Percentiles rank a stretch among this genome's conserved stretches.
These are phyloP conservation scores for Gymnosoma rotundatum DNA, from an alignment of 2,888 invertebrate genomes.

Conservation along the genomic window DNA sequence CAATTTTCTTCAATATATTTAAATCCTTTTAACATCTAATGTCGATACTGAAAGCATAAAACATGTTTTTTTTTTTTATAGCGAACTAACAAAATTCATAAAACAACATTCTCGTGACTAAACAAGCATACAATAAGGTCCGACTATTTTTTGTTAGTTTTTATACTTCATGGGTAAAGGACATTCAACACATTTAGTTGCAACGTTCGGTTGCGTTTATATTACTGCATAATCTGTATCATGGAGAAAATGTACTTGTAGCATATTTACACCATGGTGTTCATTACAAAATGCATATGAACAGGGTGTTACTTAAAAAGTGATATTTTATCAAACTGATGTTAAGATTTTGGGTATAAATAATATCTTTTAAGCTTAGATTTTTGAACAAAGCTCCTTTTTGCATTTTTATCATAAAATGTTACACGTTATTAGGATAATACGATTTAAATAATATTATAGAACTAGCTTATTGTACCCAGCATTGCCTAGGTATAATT, in stretches of 20 bases:
- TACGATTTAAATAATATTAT: too few relatives aligned
- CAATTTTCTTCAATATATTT: slow-evolving; percentile 19
- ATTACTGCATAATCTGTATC: slow-evolving; percentile 20
- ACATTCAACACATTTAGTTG: slow-evolving; percentile 9
- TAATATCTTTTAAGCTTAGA: too few relatives aligned
- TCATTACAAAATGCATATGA: neutral
- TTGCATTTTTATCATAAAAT: too few relatives aligned
- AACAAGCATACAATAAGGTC: neutral
- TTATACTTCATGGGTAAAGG: neutral
- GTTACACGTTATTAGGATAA: too few relatives aligned
- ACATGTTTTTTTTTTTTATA: neutral
- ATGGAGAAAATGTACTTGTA: neutral
- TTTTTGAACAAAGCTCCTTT: too few relatives aligned
- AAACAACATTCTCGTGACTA: slow-evolving; percentile 12
- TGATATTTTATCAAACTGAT: neutral
- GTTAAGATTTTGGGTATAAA: too few relatives aligned
- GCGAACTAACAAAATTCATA: slow-evolving; percentile 8
- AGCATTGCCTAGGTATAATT: too few relatives aligned
- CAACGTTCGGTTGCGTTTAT: slow-evolving; percentile 17
- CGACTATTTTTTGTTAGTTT: neutral
- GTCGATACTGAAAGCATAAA: neutral
- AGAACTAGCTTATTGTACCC: too few relatives aligned
- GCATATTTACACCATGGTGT: slow-evolving; percentile 8
- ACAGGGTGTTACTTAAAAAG: neutral
- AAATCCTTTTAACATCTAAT: slow-evolving; percentile 44